A percentile compares a stretch with the other conserved stretches of the same genome.
phyloP scores from a whole-genome alignment of 2,888 invertebrate genomes.

The Amblyjoppa proteus region DNA sequence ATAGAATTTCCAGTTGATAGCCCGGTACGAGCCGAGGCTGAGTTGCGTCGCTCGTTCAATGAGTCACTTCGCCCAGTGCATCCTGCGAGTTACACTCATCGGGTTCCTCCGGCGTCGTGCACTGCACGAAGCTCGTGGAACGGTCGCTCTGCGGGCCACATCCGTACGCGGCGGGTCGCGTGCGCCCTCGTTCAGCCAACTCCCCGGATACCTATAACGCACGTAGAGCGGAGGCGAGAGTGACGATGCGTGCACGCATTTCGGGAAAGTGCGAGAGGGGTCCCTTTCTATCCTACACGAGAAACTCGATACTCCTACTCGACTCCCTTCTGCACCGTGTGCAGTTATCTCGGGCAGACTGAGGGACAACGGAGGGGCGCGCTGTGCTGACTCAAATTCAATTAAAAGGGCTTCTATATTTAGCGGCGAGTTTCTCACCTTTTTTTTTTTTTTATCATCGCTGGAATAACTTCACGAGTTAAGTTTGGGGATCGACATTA shows the following conservation, averaged over 20 bases:
- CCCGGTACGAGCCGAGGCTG: constrained; percentile 15
- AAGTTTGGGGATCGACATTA: background rate
- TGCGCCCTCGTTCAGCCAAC: constrained; percentile 44
- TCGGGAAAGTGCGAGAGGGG: constrained; percentile 53
- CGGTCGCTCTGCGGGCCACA: background rate
- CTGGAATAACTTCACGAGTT: background rate
- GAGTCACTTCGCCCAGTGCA: constrained; percentile 60
- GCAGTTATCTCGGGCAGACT: constrained; percentile 58
- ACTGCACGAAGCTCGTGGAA: constrained; percentile 1
- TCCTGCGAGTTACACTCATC: constrained; percentile 50
- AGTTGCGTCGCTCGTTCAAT: constrained; percentile 50
- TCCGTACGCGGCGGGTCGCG: constrained; percentile 16
- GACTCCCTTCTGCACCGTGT: constrained; percentile 37
- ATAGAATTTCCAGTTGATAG: constrained; percentile 65
- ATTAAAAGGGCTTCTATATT: constrained; percentile 51
- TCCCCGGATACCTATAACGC: constrained; percentile 9
- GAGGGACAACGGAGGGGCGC: constrained; percentile 34
- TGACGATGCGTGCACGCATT: constrained; percentile 53
- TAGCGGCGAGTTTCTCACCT: background rate
- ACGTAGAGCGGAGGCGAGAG: background rate
- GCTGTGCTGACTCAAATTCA: constrained; percentile 50
- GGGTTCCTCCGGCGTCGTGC: constrained; percentile 18
- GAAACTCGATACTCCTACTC: constrained; percentile 63
- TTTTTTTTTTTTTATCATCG: background rate
- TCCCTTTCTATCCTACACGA: constrained; percentile 25